Evolutionary conservation across 1,140 invertebrate species (phyloP).

Genomic region (Planococcus citri): DNA sequence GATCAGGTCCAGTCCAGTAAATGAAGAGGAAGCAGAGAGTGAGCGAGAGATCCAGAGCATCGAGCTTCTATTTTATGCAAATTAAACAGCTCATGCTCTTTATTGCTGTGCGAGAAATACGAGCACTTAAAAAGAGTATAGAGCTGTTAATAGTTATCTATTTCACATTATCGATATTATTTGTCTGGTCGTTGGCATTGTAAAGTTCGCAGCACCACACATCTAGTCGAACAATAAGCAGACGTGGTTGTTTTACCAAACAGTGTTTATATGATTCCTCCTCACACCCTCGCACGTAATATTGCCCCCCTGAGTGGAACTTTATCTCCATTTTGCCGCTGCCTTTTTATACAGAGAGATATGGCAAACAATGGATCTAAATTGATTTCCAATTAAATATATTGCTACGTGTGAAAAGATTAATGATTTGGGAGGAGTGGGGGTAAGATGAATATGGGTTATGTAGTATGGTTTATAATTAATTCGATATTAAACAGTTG

Average conservation of each 20-base stretch:
- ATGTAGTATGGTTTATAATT: background rate
- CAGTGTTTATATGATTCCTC: background rate
- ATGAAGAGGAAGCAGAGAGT: background rate
- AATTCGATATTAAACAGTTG: background rate
- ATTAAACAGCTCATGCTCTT: background rate
- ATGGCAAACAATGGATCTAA: background rate
- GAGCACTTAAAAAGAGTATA: constrained; percentile 6
- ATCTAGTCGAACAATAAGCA: background rate
- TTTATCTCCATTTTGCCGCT: no score
- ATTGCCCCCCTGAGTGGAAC: no score
- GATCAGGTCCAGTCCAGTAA: no score
- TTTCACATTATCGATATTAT: constrained; percentile 4
- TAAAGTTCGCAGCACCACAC: background rate
- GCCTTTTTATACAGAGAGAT: no score
- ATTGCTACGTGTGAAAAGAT: background rate
- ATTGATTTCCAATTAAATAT: background rate
- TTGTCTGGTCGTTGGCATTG: constrained; percentile 5
- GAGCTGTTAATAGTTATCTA: constrained; percentile 7
- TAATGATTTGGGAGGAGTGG: background rate
- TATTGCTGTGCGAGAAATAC: background rate
- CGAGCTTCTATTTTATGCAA: background rate
- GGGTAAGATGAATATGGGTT: no score
- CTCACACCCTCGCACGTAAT: background rate
- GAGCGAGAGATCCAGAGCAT: background rate
- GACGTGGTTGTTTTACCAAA: background rate